These are phyloP conservation scores for Procavia capensis DNA, from an alignment of 2,113 vertebrate species.

Conservation along the genomic window DNA sequence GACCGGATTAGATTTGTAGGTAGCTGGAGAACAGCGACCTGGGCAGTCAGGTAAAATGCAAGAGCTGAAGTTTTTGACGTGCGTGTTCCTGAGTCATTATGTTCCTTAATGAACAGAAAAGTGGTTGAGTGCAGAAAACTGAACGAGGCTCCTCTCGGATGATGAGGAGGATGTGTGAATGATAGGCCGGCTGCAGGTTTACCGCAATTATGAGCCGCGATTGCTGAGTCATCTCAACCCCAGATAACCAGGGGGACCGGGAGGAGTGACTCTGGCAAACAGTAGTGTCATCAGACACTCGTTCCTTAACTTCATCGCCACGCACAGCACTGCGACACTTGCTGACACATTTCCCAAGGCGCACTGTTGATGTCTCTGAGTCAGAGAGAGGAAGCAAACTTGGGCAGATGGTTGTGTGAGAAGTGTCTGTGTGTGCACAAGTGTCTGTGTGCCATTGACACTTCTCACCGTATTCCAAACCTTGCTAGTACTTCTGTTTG, in stretches of 20 bases:
- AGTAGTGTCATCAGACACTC: neutral
- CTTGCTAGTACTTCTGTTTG: slow-evolving; percentile 61
- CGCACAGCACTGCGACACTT: neutral
- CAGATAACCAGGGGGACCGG: neutral
- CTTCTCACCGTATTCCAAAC: slow-evolving; percentile 23
- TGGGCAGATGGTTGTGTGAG: neutral
- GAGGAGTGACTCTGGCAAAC: neutral
- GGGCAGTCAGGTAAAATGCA: neutral
- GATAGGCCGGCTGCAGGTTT: neutral
- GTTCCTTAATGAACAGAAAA: neutral
- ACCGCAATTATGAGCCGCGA: neutral
- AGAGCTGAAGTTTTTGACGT: neutral
- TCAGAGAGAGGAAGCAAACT: neutral
- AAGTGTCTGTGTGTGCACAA: neutral
- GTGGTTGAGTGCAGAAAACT: neutral
- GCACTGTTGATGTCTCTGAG: neutral
- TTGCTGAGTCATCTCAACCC: neutral
- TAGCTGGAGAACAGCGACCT: neutral
- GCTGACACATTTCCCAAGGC: neutral
- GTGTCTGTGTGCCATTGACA: neutral
- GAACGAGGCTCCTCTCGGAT: neutral
- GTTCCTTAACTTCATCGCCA: neutral
- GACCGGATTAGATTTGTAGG: neutral
- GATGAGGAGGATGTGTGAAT: neutral
- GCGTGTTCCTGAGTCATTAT: neutral